Evolutionary conservation across 2,113 vertebrate genomes (phyloP).

Genomic region (Hippopotamus amphibius): DNA sequence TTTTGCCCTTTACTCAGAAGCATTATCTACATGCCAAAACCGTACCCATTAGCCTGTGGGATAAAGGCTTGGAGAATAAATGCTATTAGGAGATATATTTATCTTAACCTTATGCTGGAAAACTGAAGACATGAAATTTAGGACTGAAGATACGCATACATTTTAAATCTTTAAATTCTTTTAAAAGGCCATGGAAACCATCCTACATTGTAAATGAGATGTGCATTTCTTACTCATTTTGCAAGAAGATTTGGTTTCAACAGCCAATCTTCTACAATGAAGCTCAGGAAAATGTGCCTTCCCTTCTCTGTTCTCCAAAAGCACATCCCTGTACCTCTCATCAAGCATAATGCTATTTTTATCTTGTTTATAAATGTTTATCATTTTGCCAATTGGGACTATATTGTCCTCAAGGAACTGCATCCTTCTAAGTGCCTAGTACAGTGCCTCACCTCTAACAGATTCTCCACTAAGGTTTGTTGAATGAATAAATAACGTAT

Average conservation of each 20-base stretch:
- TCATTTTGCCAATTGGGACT: not conserved
- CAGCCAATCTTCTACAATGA: not conserved
- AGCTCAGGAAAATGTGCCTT: not conserved
- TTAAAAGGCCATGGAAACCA: conserved; percentile 58
- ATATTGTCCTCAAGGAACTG: not conserved
- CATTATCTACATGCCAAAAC: conserved; percentile 60
- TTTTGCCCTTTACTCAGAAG: conserved; percentile 62
- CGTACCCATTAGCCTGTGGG: conserved; percentile 42
- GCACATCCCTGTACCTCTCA: not conserved
- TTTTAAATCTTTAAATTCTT: conserved; percentile 65
- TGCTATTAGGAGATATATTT: conserved; percentile 57
- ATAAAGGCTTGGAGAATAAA: conserved; percentile 45
- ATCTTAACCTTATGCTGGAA: conserved; percentile 64
- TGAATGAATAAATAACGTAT: not conserved
- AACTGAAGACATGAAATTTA: conserved; percentile 53
- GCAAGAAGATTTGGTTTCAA: not conserved
- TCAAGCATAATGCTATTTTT: not conserved
- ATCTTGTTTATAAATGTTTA: not conserved
- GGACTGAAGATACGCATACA: not conserved
- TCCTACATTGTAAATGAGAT: not conserved
- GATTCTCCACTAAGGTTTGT: not conserved
- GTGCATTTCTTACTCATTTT: not conserved
- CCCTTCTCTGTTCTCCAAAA: conserved; percentile 11
- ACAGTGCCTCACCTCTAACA: not conserved
- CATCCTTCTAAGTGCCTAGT: not conserved